These are phyloP conservation scores for Zaprionus nigranus DNA, from an alignment of 1,140 invertebrate genomes.

Conservation along the genomic window DNA sequence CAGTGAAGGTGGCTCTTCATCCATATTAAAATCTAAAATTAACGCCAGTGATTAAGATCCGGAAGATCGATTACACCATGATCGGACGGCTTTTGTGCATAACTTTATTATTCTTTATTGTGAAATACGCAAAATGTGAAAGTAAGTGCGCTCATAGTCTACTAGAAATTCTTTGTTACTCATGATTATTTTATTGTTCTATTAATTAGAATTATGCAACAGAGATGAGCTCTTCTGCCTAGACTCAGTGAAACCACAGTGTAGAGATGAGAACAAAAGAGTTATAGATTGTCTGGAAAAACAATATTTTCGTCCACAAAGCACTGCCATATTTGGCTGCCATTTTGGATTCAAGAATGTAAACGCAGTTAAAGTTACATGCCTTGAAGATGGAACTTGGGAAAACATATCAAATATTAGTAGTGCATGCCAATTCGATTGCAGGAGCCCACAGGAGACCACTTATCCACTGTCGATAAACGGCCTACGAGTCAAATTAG, in stretches of 20 bases:
- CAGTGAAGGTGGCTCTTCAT: no score
- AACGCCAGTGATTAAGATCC: no score
- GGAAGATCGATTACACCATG: no score
- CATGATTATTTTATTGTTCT: not conserved
- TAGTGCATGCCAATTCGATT: not conserved
- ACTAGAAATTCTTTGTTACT: no score
- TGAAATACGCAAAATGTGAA: not conserved
- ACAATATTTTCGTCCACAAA: not conserved
- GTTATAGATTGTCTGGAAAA: not conserved
- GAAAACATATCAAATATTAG: not conserved
- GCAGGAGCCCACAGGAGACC: not conserved
- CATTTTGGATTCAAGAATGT: not conserved
- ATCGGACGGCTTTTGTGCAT: no score
- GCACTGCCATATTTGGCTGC: not conserved
- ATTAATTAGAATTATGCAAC: slow-evolving; percentile 5
- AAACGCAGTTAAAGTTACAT: not conserved
- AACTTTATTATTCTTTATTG: no score
- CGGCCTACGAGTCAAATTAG: fast-evolving
- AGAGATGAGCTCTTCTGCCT: not conserved
- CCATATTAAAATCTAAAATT: no score
- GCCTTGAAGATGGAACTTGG: slow-evolving; percentile 23
- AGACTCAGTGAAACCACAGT: not conserved
- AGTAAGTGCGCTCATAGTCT: slow-evolving; percentile 13
- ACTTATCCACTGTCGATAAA: fast-evolving
- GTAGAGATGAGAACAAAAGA: not conserved